phyloP scores from a whole-genome alignment of 2,888 invertebrate species.

The Mimachlamys varia region DNA sequence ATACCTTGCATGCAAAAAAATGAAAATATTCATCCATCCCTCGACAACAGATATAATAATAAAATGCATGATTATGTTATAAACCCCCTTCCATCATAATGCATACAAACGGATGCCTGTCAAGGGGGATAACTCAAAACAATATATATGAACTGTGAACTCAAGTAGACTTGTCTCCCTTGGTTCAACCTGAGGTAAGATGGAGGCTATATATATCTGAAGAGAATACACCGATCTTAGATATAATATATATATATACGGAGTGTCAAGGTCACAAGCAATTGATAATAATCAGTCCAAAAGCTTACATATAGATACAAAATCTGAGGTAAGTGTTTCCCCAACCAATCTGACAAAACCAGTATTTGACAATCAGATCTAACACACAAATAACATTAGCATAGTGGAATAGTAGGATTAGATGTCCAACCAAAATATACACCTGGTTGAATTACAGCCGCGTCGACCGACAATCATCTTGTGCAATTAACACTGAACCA shows the following conservation, averaged over 20 bases:
- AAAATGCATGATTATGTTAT: conserved; percentile 1
- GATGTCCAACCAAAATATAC: conserved; percentile 3
- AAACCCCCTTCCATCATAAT: background rate
- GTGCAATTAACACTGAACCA: background rate
- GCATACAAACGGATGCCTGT: conserved; percentile 16
- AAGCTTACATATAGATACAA: background rate
- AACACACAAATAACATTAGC: background rate
- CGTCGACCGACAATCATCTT: background rate
- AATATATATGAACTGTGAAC: conserved; percentile 28
- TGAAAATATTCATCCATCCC: conserved; percentile 22
- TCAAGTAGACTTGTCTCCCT: conserved; percentile 13
- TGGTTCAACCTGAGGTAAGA: conserved; percentile 36
- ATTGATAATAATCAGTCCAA: background rate
- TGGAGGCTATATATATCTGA: conserved; percentile 18
- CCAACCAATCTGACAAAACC: background rate
- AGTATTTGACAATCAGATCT: conserved; percentile 14
- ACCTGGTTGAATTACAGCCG: background rate
- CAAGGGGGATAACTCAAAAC: conserved; percentile 34
- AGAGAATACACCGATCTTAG: background rate
- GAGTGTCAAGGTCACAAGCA: conserved; percentile 5
- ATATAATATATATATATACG: conserved; percentile 20
- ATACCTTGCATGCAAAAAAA: conserved; percentile 33
- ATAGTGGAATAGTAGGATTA: background rate
- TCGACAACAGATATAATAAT: conserved; percentile 10
- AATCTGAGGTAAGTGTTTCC: background rate